These are phyloP conservation scores for Heterotis niloticus DNA, from an alignment of 2,113 vertebrate genomes.

Conservation along the genomic window DNA sequence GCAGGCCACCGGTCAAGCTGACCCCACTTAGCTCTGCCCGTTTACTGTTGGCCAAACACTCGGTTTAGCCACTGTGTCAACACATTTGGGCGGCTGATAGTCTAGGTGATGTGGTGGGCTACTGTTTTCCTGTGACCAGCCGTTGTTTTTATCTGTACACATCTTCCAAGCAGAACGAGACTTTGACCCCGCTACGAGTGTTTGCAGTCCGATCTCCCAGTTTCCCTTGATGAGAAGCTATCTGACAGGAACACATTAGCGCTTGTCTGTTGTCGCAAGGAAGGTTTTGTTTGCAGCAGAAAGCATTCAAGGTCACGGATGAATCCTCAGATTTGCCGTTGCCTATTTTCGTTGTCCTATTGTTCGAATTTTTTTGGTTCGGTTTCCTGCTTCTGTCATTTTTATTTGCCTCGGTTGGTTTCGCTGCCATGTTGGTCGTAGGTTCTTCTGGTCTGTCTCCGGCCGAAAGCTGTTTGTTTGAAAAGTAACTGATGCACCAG, in stretches of 20 bases:
- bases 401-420: too few species aligned
- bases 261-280: not conserved
- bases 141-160: not conserved
- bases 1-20: too few species aligned
- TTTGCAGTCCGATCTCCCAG: not conserved
- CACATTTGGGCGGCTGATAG: not conserved
- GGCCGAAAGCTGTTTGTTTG: too few species aligned
- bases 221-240: not conserved
- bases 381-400: not conserved
- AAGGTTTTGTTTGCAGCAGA: not conserved
- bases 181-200: not conserved
- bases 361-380: not conserved
- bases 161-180: not conserved
- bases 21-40: too few species aligned
- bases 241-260: not conserved
- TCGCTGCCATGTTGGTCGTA: too few species aligned
- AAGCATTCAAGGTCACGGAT: not conserved
- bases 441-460: too few species aligned
- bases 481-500: too few species aligned
- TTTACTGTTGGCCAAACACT: too few species aligned
- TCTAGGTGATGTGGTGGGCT: too few species aligned
- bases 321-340: not conserved
- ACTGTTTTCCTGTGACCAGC: not conserved
- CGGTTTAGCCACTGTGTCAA: not conserved
- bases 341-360: not conserved